Conservation (phyloP, 2,113 vertebrate species). For the Scortum barcoo region DNA sequence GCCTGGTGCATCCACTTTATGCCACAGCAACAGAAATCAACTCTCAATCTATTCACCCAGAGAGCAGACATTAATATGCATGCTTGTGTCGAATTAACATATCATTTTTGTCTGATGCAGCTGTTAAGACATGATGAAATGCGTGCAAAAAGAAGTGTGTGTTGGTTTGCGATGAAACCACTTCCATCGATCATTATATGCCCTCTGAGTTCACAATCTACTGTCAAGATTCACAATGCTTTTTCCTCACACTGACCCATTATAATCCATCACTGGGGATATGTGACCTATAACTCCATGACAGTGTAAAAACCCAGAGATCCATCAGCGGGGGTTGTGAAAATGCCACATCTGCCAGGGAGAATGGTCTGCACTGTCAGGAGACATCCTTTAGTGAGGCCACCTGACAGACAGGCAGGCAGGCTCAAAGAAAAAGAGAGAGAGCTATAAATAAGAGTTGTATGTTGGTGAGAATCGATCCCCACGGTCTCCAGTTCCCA, state of each 20-base stretch:
- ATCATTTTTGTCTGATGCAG: conserved; percentile 1
- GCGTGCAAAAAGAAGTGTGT: background rate
- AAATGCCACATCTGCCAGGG: conserved; percentile 46
- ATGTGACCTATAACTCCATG: conserved; percentile 24
- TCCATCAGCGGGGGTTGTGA: conserved; percentile 42
- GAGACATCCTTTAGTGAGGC: conserved; percentile 29
- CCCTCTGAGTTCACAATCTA: background rate
- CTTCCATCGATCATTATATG: background rate
- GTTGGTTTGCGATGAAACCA: background rate
- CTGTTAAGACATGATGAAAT: background rate
- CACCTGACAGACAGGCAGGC: conserved; percentile 41
- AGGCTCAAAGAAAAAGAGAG: conserved; percentile 34
- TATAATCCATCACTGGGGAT: conserved; percentile 39
- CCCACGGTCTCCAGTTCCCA: conserved; percentile 54
- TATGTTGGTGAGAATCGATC: conserved; percentile 51
- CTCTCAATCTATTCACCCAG: conserved; percentile 12
- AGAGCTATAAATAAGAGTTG: conserved; percentile 64
- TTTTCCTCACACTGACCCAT: conserved; percentile 33
- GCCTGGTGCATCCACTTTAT: conserved; percentile 31
- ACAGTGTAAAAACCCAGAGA: conserved; percentile 30
- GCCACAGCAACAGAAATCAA: conserved; percentile 47
- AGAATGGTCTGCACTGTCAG: conserved; percentile 48
- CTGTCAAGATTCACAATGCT: conserved; percentile 9
- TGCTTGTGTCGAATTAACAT: conserved; percentile 2
- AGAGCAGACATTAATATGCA: conserved; percentile 24